These are phyloP conservation scores for Arrhopalites spinosus DNA, from an alignment of 2,888 invertebrate genomes.

Conservation along the genomic window DNA sequence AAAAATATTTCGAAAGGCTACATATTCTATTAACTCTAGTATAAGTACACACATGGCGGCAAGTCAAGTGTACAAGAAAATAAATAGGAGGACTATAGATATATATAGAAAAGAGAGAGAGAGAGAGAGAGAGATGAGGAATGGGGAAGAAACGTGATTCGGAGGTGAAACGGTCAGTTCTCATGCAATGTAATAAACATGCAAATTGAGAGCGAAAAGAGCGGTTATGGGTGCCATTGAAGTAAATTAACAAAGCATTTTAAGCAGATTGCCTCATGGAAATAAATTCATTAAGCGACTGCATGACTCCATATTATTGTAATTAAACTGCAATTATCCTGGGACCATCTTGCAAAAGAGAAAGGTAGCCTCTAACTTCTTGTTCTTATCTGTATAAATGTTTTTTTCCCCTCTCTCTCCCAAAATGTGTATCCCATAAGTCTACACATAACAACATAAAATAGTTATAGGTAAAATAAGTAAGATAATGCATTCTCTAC, in stretches of 20 bases:
- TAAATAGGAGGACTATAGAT: no score
- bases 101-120: background rate
- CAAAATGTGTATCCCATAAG: no score
- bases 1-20: no score
- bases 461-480: no score
- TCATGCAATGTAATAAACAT: slow-evolving; percentile 42
- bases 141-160: slow-evolving; percentile 3
- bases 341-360: slow-evolving; percentile 17
- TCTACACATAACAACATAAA: no score
- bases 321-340: slow-evolving; percentile 42
- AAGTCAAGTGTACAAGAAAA: no score
- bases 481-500: no score
- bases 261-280: slow-evolving; percentile 40
- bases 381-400: no score
- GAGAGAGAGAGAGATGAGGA: background rate
- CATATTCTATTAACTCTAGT: no score
- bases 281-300: slow-evolving; percentile 43
- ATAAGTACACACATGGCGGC: no score
- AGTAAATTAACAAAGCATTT: slow-evolving; percentile 42
- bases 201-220: slow-evolving; percentile 32
- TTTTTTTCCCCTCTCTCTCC: no score
- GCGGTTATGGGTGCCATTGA: slow-evolving; percentile 29
- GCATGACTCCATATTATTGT: slow-evolving; percentile 40
- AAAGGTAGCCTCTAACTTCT: background rate
- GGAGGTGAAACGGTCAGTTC: slow-evolving; percentile 28